phyloP scores from a whole-genome alignment of 2,888 invertebrate genomes.

The Apodemia hepburni region DNA sequence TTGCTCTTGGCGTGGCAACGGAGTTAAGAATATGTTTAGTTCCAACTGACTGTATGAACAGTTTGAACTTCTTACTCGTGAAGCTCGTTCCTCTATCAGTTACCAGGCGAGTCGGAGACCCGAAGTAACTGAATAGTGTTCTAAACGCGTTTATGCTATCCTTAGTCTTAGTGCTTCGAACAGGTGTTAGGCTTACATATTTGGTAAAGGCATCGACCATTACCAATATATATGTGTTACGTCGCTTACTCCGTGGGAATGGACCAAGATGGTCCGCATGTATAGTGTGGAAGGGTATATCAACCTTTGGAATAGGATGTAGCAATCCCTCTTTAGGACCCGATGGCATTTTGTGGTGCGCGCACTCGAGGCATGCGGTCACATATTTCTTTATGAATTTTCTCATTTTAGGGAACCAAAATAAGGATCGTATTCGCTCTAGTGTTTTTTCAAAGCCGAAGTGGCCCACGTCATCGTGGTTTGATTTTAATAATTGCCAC shows the following conservation, averaged over 20 bases:
- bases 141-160: conserved; percentile 5
- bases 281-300: conserved; percentile 7
- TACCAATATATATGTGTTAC: conserved; percentile 9
- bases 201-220: conserved; percentile 17
- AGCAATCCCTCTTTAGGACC: background rate
- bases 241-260: conserved; percentile 4
- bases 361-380: conserved; percentile 25
- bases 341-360: conserved; percentile 26
- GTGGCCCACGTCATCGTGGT: conserved; percentile 37
- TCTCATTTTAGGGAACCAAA: conserved; percentile 33
- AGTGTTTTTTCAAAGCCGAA: conserved; percentile 35
- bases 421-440: conserved; percentile 23
- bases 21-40: conserved; percentile 30
- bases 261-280: conserved; percentile 19
- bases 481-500: conserved; percentile 32
- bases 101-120: conserved; percentile 27
- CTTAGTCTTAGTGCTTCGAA: conserved; percentile 14
- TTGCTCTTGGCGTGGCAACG: conserved; percentile 30
- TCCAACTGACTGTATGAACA: conserved; percentile 20
- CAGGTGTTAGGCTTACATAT: conserved; percentile 5
- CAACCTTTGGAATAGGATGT: background rate
- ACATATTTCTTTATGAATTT: conserved; percentile 30
- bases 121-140: conserved; percentile 24
- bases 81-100: conserved; percentile 31
- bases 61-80: conserved; percentile 28